Percentiles rank a stretch among this genome's conserved stretches.
Evolutionary conservation across 2,888 invertebrate genomes (phyloP).

Genomic region (Syrista parreyssii): DNA sequence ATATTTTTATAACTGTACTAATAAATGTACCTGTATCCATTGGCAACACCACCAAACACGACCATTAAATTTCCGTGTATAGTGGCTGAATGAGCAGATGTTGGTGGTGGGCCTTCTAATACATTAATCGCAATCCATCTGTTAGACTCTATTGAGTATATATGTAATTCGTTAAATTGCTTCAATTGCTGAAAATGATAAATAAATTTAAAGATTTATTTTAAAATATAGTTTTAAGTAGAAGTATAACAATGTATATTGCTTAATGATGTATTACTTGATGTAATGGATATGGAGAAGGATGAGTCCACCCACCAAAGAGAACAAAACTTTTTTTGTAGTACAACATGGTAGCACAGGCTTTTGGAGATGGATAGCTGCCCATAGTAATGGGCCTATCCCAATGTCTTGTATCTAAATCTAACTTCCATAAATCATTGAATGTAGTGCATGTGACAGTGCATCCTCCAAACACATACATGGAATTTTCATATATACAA

Average conservation of each 20-base stretch:
- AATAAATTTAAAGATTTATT: background rate
- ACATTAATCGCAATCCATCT: slow-evolving; percentile 80
- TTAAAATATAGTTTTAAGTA: background rate
- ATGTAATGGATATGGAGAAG: slow-evolving; percentile 85
- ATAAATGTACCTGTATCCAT: slow-evolving; percentile 50
- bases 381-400: slow-evolving; percentile 84
- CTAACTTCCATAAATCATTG: slow-evolving; percentile 95
- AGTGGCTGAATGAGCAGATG: slow-evolving; percentile 94
- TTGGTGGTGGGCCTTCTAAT: slow-evolving; percentile 77
- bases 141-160: slow-evolving; percentile 84
- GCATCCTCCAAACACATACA: slow-evolving; percentile 97
- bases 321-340: slow-evolving; percentile 86
- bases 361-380: slow-evolving; percentile 95
- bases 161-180: slow-evolving; percentile 92
- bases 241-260: background rate
- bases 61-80: slow-evolving; percentile 86
- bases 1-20: slow-evolving; percentile 6
- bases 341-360: slow-evolving; percentile 91
- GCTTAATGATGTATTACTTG: slow-evolving; percentile 68
- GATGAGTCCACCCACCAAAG: slow-evolving; percentile 97
- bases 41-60: slow-evolving; percentile 77
- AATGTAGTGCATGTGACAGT: slow-evolving; percentile 94
- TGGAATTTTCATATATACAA: slow-evolving; percentile 83
- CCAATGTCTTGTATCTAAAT: slow-evolving; percentile 88
- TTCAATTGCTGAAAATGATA: slow-evolving; percentile 72